A percentile compares a stretch with the other conserved stretches of the same genome.
Conservation (phyloP, 2,113 vertebrate genomes). For the Dicentrarchus labrax region DNA sequence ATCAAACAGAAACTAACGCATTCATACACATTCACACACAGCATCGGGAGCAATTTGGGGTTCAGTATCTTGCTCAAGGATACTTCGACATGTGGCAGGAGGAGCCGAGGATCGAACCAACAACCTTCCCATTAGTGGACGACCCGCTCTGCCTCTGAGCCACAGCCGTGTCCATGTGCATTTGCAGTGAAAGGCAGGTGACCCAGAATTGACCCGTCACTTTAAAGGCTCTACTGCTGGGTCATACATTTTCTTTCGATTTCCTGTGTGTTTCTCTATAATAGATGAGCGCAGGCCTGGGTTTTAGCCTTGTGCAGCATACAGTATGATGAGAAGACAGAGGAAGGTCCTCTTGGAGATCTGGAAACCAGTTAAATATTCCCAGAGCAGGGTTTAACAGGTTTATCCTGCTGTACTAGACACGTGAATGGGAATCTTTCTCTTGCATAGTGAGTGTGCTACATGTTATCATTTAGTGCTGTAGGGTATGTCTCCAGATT, state of each 20-base stretch:
- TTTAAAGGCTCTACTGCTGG: background rate
- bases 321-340: slow-evolving; percentile 5
- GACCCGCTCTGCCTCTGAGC: too few relatives aligned
- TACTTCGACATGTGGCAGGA: too few relatives aligned
- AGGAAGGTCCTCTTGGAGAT: background rate
- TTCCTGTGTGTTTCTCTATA: slow-evolving; percentile 25
- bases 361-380: slow-evolving; percentile 7
- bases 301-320: background rate
- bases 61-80: too few relatives aligned
- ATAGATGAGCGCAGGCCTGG: slow-evolving; percentile 23
- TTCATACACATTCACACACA: too few relatives aligned
- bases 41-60: too few relatives aligned
- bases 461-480: slow-evolving; percentile 5
- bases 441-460: background rate
- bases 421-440: background rate
- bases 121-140: too few relatives aligned
- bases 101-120: too few relatives aligned
- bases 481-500: background rate
- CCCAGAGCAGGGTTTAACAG: background rate
- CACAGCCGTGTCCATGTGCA: too few relatives aligned
- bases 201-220: slow-evolving; percentile 16
- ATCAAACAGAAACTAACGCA: too few relatives aligned
- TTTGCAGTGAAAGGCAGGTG: background rate
- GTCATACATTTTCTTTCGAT: slow-evolving; percentile 18
- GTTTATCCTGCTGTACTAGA: background rate